Base-by-base conservation (phyloP, 2,797 vertebrate genomes). In the Falco rusticolus region DNA sequence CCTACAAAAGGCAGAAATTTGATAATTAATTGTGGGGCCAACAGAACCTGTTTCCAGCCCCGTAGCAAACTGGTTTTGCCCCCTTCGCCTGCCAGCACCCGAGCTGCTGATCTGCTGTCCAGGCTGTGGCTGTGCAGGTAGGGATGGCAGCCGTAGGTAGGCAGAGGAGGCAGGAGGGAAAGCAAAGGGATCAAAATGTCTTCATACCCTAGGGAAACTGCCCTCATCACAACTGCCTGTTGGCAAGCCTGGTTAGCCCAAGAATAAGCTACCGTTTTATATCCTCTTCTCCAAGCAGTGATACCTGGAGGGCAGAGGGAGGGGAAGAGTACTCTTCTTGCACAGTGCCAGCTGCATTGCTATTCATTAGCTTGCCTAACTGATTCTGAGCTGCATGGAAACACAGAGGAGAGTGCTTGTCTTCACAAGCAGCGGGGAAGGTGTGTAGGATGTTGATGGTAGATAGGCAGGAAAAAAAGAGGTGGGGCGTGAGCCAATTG, bases 11-110 rank as follows among this genome's bases (percentile, higher is more conserved):
- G 43, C 86, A 96, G 60, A 72, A 91, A 34, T 66, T 75, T 5
- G 0, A 22, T 17, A 59, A 50, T 88, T 88, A 91, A 69, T 54
- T 71, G 37, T 80, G 56, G 33, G 71, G 64, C 68, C 24, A 50
- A 95, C 53, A 56, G 72, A 97, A 94, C 78, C 87, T 74, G 82
- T 91, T 94, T 72, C n/a, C 71, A 94, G 64, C 82, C 75, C 71
- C 54, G 34, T 9, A 43, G 75, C 64, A 91, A 87, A 94, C 87
- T 87, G 84, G 39, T 66, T 94, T 91, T 80, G 84, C 64, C 48
- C 86, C 56, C 19, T 82, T 16, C 0, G 2, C 33, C 64, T 88
- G 50, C 72, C 69, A 70, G 65, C 1, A 0, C 63, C 57, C 3
- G 4, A 8, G 17, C 63, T 41, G 45, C 48, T 50, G 53, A 26